Evolutionary conservation across 2,888 invertebrate species (phyloP), one percentile per base, ranked within the genome.

Genomic region (Agrotis exclamationis): DNA sequence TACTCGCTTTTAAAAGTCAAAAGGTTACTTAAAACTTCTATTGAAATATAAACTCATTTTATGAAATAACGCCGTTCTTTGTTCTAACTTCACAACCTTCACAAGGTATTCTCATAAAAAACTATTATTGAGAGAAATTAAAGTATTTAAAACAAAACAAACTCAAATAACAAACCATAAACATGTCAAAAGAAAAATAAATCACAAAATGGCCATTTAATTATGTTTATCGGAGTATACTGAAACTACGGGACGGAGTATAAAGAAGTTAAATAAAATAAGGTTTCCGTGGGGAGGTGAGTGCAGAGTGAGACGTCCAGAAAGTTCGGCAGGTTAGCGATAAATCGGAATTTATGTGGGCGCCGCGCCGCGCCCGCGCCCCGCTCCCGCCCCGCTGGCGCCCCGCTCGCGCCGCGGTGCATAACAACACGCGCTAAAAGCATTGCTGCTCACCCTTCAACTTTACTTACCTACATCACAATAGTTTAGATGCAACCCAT

Each of bases 301-400:
- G 76, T 76, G 63, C 76, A 59, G 80, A 76, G 91, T 91, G 92
- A 92, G 93, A 89, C 90, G 92, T 92, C 93, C 92, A 91, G 90
- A 93, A 95, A 95, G 93, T 95, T 95, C 92, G 94, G 92, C 94
- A 95, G 94, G 93, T 93, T 90, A 83, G 87, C 94, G 94, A 94
- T 94, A 94, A 95, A 94, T 92, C 90, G 90, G 90, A 90, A 95
- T 95, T 95, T 95, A 95, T 94, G 94, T 90, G 89, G 91, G 92
- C 91, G 91, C 91, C 89, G 82, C 63, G n/a, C 54, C 63, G 57
- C 39, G 81, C 82, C 76, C 79, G 69, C 82, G 72, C 78, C 76
- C 78, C 91, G 91, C 90, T 86, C 71, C 75, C 72, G 33, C 24
- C 64, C 50, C 79, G 76, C 75, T 58, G 57, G 53, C 73, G 71